Base-by-base conservation (phyloP, 2,113 vertebrate genomes). In the Cyanoderma ruficeps region DNA sequence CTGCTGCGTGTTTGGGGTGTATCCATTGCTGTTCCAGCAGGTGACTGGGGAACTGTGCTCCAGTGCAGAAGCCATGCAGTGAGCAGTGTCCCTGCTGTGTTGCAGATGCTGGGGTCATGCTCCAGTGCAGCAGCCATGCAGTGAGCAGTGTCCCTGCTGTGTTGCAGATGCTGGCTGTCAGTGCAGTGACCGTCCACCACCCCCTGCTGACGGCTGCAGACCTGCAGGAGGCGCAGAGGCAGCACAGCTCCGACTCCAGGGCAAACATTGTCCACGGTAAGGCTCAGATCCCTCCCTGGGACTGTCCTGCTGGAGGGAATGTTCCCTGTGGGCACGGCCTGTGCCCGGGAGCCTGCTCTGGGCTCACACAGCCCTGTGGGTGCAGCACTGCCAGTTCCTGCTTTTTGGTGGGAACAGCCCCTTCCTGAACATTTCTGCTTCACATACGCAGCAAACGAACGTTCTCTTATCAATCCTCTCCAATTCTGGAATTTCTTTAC, bases 191-290 rank as follows among this genome's bases (percentile, higher is more conserved):
- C 0, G 89, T 91, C 6, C 96, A 97, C 42, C 98, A 98, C 84
- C 98, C 99, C 0, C 93, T 97, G 79, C 92, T 99, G 46, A 98
- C 85, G 18, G 94, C 98, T 0, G 87, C 97, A 6, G 98, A 99
- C 90, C 87, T 99, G 9, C 97, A 99, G 33, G 99, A 99, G 83
- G 98, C 98, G 68, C 97, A 98, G 90, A 98, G 96, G 63, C 93
- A 98, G 22, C 98, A 91, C 31, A 97, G 97, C 7, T 81, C 84
- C 10, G 99, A 99, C 93, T 98, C 99, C 2, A 99, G 98, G 95
- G 98, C 98, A 1, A 99, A 99, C 61, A 98, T 99, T 21, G 98
- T 99, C 6, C 99, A 99, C 11, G 99, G 99, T 99, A 94, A 98
- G 86, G 94, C 83, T 5, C 14, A 1, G 1, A 3, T 12, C 18